phyloP scores from a whole-genome alignment of 2,797 vertebrate species.

The Monodelphis domestica region DNA sequence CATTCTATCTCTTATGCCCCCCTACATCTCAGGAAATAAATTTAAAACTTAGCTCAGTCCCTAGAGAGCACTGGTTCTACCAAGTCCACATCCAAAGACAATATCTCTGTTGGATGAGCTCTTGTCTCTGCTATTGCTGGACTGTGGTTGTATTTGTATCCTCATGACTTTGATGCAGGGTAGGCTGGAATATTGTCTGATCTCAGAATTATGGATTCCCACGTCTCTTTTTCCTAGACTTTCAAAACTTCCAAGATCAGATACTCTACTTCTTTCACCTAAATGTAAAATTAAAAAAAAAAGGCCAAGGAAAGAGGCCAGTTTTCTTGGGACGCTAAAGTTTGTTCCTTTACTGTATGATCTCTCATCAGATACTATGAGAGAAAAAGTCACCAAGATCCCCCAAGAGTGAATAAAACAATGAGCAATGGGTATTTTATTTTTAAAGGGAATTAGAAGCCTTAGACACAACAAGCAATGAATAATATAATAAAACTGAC shows the following conservation, averaged over 20 bases:
- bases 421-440: not conserved
- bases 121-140: not conserved
- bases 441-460: not conserved
- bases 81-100: not conserved
- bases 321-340: not conserved
- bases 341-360: not conserved
- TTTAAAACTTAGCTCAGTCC: not conserved
- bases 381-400: not conserved
- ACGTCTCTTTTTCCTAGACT: not conserved
- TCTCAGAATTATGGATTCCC: not conserved
- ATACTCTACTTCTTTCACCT: not conserved
- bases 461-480: not conserved
- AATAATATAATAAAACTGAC: not conserved
- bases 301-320: not conserved
- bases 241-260: not conserved
- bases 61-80: not conserved
- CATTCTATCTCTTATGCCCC: constrained; percentile 68
- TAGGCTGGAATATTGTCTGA: not conserved
- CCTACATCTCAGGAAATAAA: not conserved
- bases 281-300: not conserved
- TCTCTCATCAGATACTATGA: not conserved
- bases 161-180: not conserved
- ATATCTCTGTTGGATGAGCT: not conserved
- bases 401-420: not conserved
- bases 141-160: not conserved